Evolutionary conservation across 2,888 invertebrate species (phyloP), one percentile per base, ranked within the genome.

Genomic region (Synergus itoensis): DNA sequence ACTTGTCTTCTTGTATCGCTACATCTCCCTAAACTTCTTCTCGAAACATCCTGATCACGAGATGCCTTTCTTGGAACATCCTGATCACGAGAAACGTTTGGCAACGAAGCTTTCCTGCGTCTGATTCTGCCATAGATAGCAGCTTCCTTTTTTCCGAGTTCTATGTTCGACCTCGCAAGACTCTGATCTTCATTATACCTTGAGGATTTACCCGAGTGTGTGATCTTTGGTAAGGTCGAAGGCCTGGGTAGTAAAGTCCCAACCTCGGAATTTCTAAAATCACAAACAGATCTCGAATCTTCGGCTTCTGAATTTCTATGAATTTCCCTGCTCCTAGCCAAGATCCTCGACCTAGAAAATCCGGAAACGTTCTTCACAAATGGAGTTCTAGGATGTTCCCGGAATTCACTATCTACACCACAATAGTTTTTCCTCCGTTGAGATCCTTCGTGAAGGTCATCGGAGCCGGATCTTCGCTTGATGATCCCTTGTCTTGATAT

Each of bases 111-210:
- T 77, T 91, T 91, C 75, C 90, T 85, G 5, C 91, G 84, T 28
- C 90, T 86, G 67, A 92, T 91, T 16, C 87, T 86, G 0, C 92
- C 92, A 60, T 92, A 91, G 63, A 92, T 86, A 12, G 91, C 90
- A 0, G 89, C 88, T 36, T 92, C 91, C 64, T 87, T 85, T 16
- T 85, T 88, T 0, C 85, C 83, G 1, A 83, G 79, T 21, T 88
- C 86, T 43, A 85, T 83, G 14, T 79, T 83, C 11, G 86, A 77
- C 76, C 85, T 85, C 0, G 81, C 78, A 5, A 76, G 80, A 21
- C 76, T 76, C 80, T 86, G 85, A 62, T 89, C 87, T 40, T 82
- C 80, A 45, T 82, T 76, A 48, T 81, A 86, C 21, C 45, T 80
- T 11, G 9, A 45, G 8, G 60, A 63, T 53, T 79, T 80, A n/a